A percentile compares a stretch with the other conserved stretches of the same genome.
phyloP scores from a whole-genome alignment of 2,113 vertebrate genomes.

The Loxodonta africana region DNA sequence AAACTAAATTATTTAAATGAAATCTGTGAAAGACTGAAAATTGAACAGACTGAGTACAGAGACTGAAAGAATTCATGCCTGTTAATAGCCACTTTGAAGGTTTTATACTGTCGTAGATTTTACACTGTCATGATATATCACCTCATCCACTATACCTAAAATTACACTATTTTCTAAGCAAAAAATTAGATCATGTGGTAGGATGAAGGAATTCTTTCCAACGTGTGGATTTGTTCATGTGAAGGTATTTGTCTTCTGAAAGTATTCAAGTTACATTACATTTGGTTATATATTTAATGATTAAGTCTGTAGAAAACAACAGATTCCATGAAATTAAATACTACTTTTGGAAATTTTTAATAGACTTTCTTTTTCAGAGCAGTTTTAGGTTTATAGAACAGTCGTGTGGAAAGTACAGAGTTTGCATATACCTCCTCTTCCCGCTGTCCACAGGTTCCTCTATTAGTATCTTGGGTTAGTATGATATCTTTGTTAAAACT shows the following conservation, averaged over 20 bases:
- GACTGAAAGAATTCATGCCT: background rate
- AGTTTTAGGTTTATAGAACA: background rate
- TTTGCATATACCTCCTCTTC: background rate
- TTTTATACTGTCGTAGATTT: background rate
- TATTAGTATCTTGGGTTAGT: background rate
- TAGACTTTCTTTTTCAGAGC: background rate
- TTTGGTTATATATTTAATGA: background rate
- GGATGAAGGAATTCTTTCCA: background rate
- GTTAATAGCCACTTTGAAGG: background rate
- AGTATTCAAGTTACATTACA: conserved; percentile 13
- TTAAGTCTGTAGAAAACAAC: background rate
- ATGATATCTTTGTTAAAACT: background rate
- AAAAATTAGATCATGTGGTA: background rate
- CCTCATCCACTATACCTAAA: background rate
- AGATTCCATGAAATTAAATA: background rate
- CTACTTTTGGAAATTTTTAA: conserved; percentile 28
- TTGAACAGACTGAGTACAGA: background rate
- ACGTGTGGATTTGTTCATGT: background rate
- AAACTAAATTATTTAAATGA: background rate
- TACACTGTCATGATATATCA: background rate
- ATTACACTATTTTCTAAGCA: conserved; percentile 1
- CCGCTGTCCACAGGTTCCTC: background rate
- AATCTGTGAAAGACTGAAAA: background rate
- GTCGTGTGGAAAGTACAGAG: background rate
- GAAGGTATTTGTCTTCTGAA: conserved; percentile 34